Conservation (phyloP, 2,888 invertebrate genomes). For the Dicyrtoma fusca region DNA sequence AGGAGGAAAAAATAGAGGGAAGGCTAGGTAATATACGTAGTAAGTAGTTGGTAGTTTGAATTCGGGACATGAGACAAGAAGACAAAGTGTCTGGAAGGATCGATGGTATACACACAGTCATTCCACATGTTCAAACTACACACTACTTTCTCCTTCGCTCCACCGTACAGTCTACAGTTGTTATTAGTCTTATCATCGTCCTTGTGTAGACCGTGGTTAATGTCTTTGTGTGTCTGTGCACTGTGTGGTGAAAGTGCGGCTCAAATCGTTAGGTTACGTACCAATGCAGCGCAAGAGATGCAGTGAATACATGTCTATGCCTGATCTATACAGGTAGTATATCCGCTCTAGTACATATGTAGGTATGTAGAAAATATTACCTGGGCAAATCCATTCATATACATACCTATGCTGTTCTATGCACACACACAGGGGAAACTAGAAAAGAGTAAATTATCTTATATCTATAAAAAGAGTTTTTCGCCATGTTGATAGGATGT, state of each 20-base stretch:
- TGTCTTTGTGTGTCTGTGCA: conserved; percentile 5
- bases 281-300: not conserved
- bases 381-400: not conserved
- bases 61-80: conserved; percentile 23
- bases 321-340: no score
- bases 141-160: not conserved
- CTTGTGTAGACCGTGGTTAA: not conserved
- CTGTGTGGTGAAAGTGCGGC: conserved; percentile 4
- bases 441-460: no score
- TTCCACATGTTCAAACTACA: not conserved
- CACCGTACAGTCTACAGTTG: not conserved
- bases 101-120: conserved; percentile 5
- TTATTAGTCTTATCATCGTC: not conserved
- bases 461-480: no score
- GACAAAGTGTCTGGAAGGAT: conserved; percentile 31
- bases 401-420: not conserved
- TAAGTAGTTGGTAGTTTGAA: conserved; percentile 16
- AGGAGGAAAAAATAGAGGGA: not conserved
- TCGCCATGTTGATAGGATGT: no score
- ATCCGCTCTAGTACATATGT: no score
- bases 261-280: not conserved
- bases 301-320: no score
- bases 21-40: conserved; percentile 14
- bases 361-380: no score
- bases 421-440: no score